phyloP scores from a whole-genome alignment of 1,140 invertebrate species.

The Frieseomelitta varia region DNA sequence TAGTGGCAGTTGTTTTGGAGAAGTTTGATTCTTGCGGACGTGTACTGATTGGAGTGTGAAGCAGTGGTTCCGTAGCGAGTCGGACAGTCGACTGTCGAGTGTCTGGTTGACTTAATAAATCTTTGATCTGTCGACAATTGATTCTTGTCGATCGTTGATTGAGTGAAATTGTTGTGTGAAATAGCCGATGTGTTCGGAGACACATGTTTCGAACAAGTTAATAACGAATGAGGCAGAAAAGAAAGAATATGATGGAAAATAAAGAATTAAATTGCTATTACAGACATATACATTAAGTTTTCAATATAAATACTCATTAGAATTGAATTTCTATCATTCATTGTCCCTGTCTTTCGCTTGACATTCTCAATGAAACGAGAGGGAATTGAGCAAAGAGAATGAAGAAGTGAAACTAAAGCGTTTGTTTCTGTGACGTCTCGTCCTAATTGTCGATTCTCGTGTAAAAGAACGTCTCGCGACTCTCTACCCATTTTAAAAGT shows the following conservation, averaged over 20 bases:
- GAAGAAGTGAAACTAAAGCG: too few relatives aligned
- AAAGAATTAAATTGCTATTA: too few relatives aligned
- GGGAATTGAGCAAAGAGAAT: not conserved
- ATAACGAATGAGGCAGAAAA: too few relatives aligned
- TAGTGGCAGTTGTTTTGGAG: too few relatives aligned
- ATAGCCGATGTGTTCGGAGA: too few relatives aligned
- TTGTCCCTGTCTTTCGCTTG: not conserved
- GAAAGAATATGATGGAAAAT: too few relatives aligned
- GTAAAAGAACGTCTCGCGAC: not conserved
- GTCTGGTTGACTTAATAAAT: not conserved
- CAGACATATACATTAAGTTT: not conserved
- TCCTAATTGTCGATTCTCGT: not conserved
- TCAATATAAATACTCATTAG: not conserved
- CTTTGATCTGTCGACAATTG: not conserved
- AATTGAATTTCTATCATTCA: too few relatives aligned
- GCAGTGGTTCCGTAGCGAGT: not conserved
- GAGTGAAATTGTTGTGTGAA: too few relatives aligned
- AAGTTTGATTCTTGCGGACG: not conserved
- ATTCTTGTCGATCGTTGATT: not conserved
- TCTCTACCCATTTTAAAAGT: not conserved
- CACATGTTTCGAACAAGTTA: too few relatives aligned
- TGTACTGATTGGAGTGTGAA: not conserved
- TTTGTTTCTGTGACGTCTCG: too few relatives aligned
- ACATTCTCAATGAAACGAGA: not conserved
- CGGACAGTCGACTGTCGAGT: not conserved